Conservation (phyloP, 2,888 invertebrate species). For the Andrena bicolor region DNA sequence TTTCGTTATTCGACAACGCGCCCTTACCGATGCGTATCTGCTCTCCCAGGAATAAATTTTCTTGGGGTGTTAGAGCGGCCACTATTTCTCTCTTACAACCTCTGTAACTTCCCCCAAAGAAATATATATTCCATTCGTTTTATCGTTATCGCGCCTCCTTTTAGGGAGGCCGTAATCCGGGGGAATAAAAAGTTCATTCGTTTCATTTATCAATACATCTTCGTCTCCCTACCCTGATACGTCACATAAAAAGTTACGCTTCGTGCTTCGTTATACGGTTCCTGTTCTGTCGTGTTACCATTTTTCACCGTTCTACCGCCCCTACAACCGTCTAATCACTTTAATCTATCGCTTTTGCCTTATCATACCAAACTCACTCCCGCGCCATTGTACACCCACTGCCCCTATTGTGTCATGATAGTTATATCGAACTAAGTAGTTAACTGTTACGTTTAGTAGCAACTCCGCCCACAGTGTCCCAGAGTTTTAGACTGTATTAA, state of each 20-base stretch:
- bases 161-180: constrained; percentile 27
- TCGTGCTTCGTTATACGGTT: not conserved
- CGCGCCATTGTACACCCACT: not conserved
- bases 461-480: too few species aligned
- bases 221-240: not conserved
- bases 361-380: constrained; percentile 11
- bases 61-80: not conserved
- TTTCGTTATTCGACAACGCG: not conserved
- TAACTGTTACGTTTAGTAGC: too few species aligned
- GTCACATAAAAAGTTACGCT: constrained; percentile 9
- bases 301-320: not conserved
- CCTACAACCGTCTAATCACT: not conserved
- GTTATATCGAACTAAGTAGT: too few species aligned
- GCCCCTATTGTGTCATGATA: too few species aligned
- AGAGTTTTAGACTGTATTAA: not conserved
- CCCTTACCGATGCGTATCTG: not conserved
- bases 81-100: not conserved
- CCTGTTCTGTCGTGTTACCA: too few species aligned
- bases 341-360: constrained; percentile 1
- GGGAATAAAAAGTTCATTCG: constrained; percentile 52
- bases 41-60: constrained; percentile 13
- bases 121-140: constrained; percentile 39
- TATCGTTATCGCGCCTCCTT: constrained; percentile 44
- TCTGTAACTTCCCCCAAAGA: not conserved
- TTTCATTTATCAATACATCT: constrained; percentile 59